These are phyloP conservation scores for Aphelenchoides fujianensis DNA, from an alignment of 1,140 invertebrate species.

Conservation along the genomic window DNA sequence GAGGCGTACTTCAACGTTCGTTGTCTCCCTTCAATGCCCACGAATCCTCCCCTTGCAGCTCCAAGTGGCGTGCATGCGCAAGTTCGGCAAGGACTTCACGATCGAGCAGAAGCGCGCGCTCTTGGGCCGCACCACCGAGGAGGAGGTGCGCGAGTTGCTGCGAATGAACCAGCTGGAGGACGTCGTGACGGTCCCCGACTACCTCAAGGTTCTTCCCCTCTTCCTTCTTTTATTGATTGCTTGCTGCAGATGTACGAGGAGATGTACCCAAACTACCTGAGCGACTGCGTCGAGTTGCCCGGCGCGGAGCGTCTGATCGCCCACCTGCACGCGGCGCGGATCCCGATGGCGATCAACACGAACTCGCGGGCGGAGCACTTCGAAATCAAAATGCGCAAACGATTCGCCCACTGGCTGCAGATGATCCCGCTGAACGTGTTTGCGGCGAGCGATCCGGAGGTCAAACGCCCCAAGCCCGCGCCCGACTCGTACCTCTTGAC, in stretches of 20 bases:
- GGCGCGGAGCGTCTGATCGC: constrained; percentile 77
- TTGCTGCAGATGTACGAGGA: not conserved
- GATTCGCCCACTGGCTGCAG: constrained; percentile 27
- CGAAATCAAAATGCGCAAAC: constrained; percentile 69
- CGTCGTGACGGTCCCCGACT: not conserved
- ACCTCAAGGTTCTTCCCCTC: no score
- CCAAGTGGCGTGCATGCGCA: no score
- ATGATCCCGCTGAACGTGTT: not conserved
- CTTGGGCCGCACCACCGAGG: constrained; percentile 35
- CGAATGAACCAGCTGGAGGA: constrained; percentile 6
- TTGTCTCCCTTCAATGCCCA: no score
- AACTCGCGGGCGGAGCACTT: constrained; percentile 76
- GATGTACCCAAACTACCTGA: not conserved
- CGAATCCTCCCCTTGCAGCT: no score
- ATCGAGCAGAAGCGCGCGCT: constrained; percentile 32
- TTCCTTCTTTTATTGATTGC: no score
- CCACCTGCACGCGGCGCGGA: constrained; percentile 72
- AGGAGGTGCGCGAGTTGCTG: constrained; percentile 26
- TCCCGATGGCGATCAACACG: constrained; percentile 83
- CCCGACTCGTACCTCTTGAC: constrained; percentile 88
- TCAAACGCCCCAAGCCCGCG: constrained; percentile 71
- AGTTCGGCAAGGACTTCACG: constrained; percentile 64
- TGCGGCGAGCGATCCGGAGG: constrained; percentile 62
- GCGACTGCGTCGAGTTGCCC: constrained; percentile 65
- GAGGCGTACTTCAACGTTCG: no score